These are phyloP conservation scores for Epicampocera succincta DNA, from an alignment of 2,888 invertebrate genomes.

Conservation along the genomic window DNA sequence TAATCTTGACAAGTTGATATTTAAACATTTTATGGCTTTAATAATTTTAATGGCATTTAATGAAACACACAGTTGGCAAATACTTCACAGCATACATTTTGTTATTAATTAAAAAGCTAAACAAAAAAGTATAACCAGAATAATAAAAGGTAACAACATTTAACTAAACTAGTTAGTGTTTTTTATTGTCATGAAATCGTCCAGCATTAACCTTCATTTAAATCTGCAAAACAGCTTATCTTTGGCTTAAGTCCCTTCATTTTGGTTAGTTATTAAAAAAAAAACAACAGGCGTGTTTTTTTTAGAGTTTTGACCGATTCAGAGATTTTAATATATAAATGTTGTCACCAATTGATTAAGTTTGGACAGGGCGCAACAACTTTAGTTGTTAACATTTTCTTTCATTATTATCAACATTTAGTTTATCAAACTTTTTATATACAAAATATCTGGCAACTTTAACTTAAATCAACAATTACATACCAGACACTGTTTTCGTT, in stretches of 20 bases:
- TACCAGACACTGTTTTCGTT: no score
- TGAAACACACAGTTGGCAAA: constrained; percentile 33
- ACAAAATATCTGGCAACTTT: no score
- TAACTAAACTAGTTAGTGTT: constrained; percentile 36
- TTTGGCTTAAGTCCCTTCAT: neutral
- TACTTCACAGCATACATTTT: constrained; percentile 21
- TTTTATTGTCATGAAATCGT: neutral
- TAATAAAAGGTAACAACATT: constrained; percentile 16
- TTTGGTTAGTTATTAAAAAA: constrained; percentile 1
- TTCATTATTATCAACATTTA: no score
- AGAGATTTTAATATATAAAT: neutral
- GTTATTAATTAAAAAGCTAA: neutral
- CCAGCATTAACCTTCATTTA: constrained; percentile 19
- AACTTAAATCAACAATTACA: no score
- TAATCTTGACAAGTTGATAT: neutral
- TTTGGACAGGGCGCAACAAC: no score
- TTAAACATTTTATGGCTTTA: constrained; percentile 39
- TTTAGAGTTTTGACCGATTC: no score
- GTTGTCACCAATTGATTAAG: no score
- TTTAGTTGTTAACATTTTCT: no score
- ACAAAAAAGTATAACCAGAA: constrained; percentile 8
- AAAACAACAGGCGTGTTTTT: no score
- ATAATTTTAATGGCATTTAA: constrained; percentile 8
- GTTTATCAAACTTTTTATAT: no score
- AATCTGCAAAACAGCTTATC: constrained; percentile 3